Conservation (phyloP, 2,888 invertebrate species). For the Caenorhabditis becei region DNA sequence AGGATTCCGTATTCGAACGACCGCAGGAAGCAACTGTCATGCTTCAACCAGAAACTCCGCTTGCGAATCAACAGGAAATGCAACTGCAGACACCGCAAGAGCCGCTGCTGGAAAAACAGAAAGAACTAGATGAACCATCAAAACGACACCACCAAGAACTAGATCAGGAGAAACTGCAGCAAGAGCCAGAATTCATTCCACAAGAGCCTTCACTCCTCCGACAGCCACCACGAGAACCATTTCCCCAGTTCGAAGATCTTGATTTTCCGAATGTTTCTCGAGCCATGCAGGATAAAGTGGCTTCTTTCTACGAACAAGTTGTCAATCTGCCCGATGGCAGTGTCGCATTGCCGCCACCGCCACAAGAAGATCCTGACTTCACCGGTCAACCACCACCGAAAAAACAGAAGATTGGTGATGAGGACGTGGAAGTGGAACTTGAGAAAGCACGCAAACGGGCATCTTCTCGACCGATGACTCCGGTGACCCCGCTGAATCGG, state of each 20-base stretch:
- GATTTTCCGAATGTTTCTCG: slow-evolving; percentile 19
- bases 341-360: slow-evolving; percentile 14
- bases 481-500: slow-evolving; percentile 20
- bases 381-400: slow-evolving; percentile 21
- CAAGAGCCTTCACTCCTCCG: not conserved
- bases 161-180: not conserved
- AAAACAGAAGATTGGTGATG: not conserved
- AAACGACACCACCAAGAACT: not conserved
- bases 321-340: not conserved
- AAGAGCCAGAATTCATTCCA: not conserved
- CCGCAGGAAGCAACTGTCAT: not conserved
- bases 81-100: not conserved
- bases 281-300: not conserved
- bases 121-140: not conserved
- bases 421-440: not conserved
- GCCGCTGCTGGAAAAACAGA: not conserved
- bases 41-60: not conserved
- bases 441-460: slow-evolving; percentile 25
- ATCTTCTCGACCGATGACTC: slow-evolving; percentile 37
- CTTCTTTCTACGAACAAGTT: not conserved
- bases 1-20: not conserved
- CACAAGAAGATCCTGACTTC: not conserved
- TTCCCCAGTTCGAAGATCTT: not conserved
- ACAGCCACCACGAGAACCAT: not conserved
- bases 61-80: not conserved